A percentile compares a stretch with the other conserved stretches of the same genome.
These are phyloP conservation scores for Pomacea maculata DNA, from an alignment of 1,140 invertebrate species.

Conservation along the genomic window DNA sequence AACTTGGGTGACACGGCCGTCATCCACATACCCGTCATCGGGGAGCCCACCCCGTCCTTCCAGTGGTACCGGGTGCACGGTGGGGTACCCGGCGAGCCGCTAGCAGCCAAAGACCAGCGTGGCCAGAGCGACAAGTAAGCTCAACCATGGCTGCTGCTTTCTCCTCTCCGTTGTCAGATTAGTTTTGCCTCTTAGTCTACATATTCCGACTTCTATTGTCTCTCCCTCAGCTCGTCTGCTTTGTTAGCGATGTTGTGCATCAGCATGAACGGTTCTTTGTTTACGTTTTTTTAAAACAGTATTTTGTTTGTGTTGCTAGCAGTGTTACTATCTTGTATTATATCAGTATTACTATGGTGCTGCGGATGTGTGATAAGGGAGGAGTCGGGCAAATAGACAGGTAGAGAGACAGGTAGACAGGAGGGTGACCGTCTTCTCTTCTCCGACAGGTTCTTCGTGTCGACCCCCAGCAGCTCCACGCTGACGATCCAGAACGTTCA, in stretches of 20 bases:
- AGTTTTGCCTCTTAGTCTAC: too few relatives aligned
- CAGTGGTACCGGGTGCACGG: conserved; percentile 17
- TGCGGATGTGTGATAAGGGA: too few relatives aligned
- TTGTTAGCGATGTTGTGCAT: too few relatives aligned
- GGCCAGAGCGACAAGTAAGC: conserved; percentile 23
- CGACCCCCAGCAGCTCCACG: conserved; percentile 6
- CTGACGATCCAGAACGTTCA: conserved; percentile 26
- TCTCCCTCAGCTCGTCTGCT: too few relatives aligned
- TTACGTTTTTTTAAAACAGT: too few relatives aligned
- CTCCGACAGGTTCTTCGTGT: conserved; percentile 18
- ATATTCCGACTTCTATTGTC: too few relatives aligned
- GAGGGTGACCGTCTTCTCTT: not conserved
- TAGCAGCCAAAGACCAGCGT: not conserved
- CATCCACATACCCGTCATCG: conserved; percentile 19
- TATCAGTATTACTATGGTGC: too few relatives aligned
- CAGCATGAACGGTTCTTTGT: too few relatives aligned
- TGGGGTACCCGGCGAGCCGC: not conserved
- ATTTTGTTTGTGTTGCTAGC: too few relatives aligned
- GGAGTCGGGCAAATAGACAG: too few relatives aligned
- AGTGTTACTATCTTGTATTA: too few relatives aligned
- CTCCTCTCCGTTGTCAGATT: not conserved
- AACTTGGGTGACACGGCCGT: conserved; percentile 19
- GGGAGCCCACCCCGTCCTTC: conserved; percentile 19
- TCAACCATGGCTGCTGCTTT: not conserved
- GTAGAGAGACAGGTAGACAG: not conserved